These are phyloP conservation scores for Acrocera orbiculus DNA, from an alignment of 2,888 invertebrate genomes.

Conservation along the genomic window DNA sequence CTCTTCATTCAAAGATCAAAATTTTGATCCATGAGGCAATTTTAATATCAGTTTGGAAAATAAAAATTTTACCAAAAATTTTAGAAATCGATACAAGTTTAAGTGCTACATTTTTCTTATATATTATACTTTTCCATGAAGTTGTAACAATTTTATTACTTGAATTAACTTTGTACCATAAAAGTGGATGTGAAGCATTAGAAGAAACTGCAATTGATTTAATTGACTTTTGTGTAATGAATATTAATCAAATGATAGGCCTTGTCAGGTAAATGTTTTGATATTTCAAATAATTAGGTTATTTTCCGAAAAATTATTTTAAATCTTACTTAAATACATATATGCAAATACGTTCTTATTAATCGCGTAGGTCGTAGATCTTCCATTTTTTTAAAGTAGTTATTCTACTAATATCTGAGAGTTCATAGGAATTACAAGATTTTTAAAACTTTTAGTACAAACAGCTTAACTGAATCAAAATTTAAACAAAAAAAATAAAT, in stretches of 20 bases:
- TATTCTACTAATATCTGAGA: too few species aligned
- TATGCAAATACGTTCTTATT: too few species aligned
- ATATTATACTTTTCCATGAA: constrained; percentile 66
- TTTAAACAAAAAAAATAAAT: too few species aligned
- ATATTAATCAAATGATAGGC: constrained; percentile 43
- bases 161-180: constrained; percentile 68
- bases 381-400: too few species aligned
- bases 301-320: not conserved
- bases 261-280: constrained; percentile 31
- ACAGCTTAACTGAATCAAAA: too few species aligned
- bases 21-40: constrained; percentile 68
- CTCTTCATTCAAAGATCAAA: constrained; percentile 33
- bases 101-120: constrained; percentile 52
- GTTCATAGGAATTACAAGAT: too few species aligned
- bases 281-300: constrained; percentile 14
- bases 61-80: constrained; percentile 62
- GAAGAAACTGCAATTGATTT: constrained; percentile 63
- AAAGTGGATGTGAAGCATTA: constrained; percentile 58
- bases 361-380: too few species aligned
- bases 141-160: constrained; percentile 60
- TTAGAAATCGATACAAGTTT: constrained; percentile 48
- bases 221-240: constrained; percentile 61
- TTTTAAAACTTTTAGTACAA: too few species aligned
- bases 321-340: too few species aligned
- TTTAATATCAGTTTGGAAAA: constrained; percentile 68